Evolutionary conservation across 2,797 vertebrate genomes (phyloP).

Genomic region (Thunnus albacares): DNA sequence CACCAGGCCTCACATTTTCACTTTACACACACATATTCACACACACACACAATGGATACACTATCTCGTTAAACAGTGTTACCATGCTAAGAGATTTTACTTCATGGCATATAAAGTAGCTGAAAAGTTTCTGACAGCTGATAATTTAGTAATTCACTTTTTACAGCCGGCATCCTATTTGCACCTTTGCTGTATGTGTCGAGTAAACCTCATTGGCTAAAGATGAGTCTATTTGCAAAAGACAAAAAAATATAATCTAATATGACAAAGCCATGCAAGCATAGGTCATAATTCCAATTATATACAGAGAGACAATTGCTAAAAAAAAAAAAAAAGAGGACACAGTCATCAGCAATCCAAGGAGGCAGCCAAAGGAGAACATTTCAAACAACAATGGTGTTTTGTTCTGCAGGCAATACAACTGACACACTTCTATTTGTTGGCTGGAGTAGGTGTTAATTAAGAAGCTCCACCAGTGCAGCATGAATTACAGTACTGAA

Average conservation of each 20-base stretch:
- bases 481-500: conserved; percentile 69
- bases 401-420: conserved; percentile 70
- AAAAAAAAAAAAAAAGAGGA: conserved; percentile 37
- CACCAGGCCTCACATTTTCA: conserved; percentile 42
- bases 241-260: conserved; percentile 55
- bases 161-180: conserved; percentile 40
- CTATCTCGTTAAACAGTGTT: conserved; percentile 49
- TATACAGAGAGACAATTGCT: conserved; percentile 56
- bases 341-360: conserved; percentile 66
- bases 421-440: conserved; percentile 72
- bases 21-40: conserved; percentile 31
- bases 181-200: conserved; percentile 40
- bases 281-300: conserved; percentile 62
- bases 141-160: conserved; percentile 57
- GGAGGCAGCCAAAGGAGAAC: conserved; percentile 60
- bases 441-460: conserved; percentile 77
- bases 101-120: conserved; percentile 42
- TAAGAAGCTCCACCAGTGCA: conserved; percentile 73
- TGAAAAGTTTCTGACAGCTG: conserved; percentile 44
- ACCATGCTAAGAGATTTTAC: conserved; percentile 39
- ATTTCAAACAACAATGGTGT: conserved; percentile 70
- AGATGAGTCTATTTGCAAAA: conserved; percentile 33
- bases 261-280: conserved; percentile 46
- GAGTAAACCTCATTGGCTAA: conserved; percentile 30
- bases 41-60: conserved; percentile 14